These are phyloP conservation scores for Hippolais icterina DNA, from an alignment of 2,113 vertebrate species.

Conservation along the genomic window DNA sequence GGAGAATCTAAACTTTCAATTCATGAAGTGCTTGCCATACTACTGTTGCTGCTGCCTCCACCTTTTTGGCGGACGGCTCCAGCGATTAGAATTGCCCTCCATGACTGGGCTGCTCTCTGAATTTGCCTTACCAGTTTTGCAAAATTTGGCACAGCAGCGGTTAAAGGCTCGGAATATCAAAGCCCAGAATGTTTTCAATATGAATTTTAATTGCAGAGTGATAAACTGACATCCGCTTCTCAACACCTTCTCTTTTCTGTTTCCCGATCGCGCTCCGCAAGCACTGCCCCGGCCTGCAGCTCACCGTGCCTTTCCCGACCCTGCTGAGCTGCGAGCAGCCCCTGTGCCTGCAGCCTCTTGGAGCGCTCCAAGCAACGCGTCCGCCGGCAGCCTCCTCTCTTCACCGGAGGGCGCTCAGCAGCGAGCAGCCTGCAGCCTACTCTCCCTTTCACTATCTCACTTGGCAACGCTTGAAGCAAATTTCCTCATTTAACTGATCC, in stretches of 20 bases:
- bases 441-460: neutral
- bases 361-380: neutral
- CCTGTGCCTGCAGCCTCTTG: neutral
- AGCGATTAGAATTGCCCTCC: neutral
- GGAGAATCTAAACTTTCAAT: neutral
- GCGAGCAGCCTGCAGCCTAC: neutral
- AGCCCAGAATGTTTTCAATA: neutral
- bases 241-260: neutral
- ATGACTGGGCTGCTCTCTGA: neutral
- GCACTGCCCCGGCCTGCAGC: neutral
- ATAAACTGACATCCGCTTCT: neutral
- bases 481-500: neutral
- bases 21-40: neutral
- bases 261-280: neutral
- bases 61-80: neutral
- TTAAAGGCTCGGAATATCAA: neutral
- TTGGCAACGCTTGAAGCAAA: neutral
- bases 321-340: neutral
- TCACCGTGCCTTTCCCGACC: neutral
- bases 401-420: neutral
- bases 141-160: neutral
- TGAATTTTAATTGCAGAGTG: neutral
- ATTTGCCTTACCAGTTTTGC: neutral
- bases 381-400: neutral
- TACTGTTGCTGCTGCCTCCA: neutral